Base-by-base conservation (phyloP, 2,888 invertebrate genomes). In the Pristionchus japonicus region DNA sequence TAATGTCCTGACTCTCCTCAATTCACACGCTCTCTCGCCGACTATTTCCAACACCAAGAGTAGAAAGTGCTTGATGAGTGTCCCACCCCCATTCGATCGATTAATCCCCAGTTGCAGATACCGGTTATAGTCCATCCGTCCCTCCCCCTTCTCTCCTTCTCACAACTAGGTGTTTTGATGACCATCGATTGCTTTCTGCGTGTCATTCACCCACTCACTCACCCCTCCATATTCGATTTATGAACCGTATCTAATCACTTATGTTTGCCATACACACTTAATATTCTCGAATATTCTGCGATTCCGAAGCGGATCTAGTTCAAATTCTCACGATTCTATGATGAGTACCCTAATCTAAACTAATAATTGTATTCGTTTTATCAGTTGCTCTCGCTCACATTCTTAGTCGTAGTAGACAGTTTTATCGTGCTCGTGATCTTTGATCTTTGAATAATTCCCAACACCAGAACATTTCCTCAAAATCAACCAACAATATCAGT, bases 391-490 rank as follows among this genome's bases (percentile, higher is more conserved):
- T 57, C n/a, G 20, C n/a, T 7, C 37, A 37, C 20, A 3, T 47
- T 77, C n/a, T 43, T 70, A 70, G 70, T 23, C 23, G 57, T 57
- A 37, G 15, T 77, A 77, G 77, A 77, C 43, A 43, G 43, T 77
- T 77, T 77, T 77, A 43, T 43, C 27, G n/a, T 17, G 77, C 43
- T 43, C 43, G 43, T 47, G 77, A 47, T 77, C 43, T 77, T 47
- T 47, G 77, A 47, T 77, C 43, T 77, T 47, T 77, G 40, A 40
- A 15, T 43, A 27, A 77, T 77, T 77, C 77, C 77, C n/a, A 77
- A 77, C 23, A 74, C 27, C 43, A n/a, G 77, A 77, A 77, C 77
- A 77, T 77, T 77, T 47, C 43, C 77, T 43, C 40, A 13, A 23
- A 17, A 31, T 27, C 13, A 37, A 67, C 17, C 13, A 61, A 15